Conservation (phyloP, 2,113 vertebrate species). For the Clinocottus analis region DNA sequence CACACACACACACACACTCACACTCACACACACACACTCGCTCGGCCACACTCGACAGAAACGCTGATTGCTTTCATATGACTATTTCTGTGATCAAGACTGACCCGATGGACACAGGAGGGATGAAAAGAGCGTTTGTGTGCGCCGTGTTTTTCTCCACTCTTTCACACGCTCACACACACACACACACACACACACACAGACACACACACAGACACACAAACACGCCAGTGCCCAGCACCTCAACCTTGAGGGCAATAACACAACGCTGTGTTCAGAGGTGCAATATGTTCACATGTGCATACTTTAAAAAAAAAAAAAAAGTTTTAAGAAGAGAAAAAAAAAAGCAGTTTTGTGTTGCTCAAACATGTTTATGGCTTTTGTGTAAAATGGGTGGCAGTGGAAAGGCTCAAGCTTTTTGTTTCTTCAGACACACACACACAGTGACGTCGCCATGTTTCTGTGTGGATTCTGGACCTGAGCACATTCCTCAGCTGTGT, state of each 20-base stretch:
- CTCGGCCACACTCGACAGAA: conserved; percentile 42
- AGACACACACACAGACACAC: conserved; percentile 45
- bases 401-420: conserved; percentile 52
- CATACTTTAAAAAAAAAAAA: conserved; percentile 63
- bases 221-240: conserved; percentile 63
- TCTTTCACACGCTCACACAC: conserved; percentile 27
- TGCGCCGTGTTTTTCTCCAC: conserved; percentile 31
- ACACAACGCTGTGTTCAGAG: conserved; percentile 57
- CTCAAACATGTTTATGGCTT: conserved; percentile 75
- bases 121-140: conserved; percentile 57
- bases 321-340: conserved; percentile 47
- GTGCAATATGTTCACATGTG: conserved; percentile 72
- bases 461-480: conserved; percentile 71
- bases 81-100: conserved; percentile 71
- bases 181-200: conserved; percentile 50
- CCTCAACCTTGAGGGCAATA: conserved; percentile 55
- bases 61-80: conserved; percentile 72
- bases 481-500: conserved; percentile 72
- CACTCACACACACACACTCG: background rate
- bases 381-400: conserved; percentile 65
- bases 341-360: conserved; percentile 75
- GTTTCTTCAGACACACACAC: conserved; percentile 27
- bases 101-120: conserved; percentile 59
- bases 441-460: conserved; percentile 72
- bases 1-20: conserved; percentile 22